Conservation (phyloP, 1,140 invertebrate genomes). For the Drosophila funebris region DNA sequence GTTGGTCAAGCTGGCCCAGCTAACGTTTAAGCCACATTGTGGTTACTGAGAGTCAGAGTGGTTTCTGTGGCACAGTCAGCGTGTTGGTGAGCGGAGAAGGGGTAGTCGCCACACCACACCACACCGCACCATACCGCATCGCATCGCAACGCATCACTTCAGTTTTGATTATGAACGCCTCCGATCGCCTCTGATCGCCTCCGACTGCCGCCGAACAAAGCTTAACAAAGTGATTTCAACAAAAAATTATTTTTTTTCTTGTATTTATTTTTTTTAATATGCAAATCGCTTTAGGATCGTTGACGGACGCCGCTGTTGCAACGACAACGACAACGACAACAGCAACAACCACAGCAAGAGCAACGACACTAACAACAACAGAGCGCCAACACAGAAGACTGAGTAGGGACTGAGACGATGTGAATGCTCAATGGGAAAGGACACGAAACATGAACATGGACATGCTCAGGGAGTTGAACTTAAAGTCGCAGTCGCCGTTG, state of each 20-base stretch:
- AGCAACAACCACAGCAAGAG: slow-evolving; percentile 8
- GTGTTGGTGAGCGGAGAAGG: background rate
- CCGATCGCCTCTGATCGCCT: slow-evolving; percentile 67
- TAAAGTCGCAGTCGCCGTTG: background rate
- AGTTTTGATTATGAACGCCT: slow-evolving; percentile 77
- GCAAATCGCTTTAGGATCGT: slow-evolving; percentile 73
- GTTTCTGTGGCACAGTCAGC: background rate
- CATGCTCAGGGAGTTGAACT: slow-evolving; percentile 28
- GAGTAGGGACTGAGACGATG: background rate
- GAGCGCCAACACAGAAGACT: slow-evolving; percentile 50
- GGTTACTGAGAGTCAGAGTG: background rate
- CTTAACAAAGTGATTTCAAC: slow-evolving; percentile 74
- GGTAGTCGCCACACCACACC: background rate
- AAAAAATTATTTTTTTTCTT: slow-evolving; percentile 15
- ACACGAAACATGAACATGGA: slow-evolving; percentile 31
- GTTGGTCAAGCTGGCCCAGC: slow-evolving; percentile 46
- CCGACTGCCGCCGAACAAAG: slow-evolving; percentile 62
- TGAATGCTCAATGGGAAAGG: slow-evolving; percentile 41
- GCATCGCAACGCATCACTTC: slow-evolving; percentile 61
- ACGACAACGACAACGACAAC: slow-evolving; percentile 4
- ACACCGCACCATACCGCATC: background rate
- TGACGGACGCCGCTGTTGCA: slow-evolving; percentile 68
- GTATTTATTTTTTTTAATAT: slow-evolving; percentile 42
- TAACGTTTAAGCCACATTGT: slow-evolving; percentile 7
- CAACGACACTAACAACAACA: too few species aligned